phyloP scores from a whole-genome alignment of 1,140 invertebrate species.

The Saccostrea cuccullata region DNA sequence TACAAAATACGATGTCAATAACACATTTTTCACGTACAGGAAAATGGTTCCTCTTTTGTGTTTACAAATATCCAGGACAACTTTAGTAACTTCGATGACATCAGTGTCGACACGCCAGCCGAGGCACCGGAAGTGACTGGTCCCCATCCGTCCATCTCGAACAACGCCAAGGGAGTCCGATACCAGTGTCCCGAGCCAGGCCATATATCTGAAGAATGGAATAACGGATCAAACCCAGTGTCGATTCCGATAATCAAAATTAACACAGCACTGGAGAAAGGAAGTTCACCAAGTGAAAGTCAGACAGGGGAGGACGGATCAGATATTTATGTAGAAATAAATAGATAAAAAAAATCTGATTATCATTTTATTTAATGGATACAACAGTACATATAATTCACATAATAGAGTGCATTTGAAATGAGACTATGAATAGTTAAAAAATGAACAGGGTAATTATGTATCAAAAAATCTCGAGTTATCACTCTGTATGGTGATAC shows the following conservation, averaged over 20 bases:
- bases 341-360: not conserved
- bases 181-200: not conserved
- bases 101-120: not conserved
- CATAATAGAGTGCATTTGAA: too few species aligned
- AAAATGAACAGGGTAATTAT: too few species aligned
- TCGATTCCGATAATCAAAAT: slow-evolving; percentile 8
- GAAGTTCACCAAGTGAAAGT: not conserved
- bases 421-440: too few species aligned
- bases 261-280: not conserved
- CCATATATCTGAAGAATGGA: not conserved
- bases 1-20: not conserved
- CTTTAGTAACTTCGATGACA: slow-evolving; percentile 1
- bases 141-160: not conserved
- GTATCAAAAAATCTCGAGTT: too few species aligned
- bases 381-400: not conserved
- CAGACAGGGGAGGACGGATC: not conserved
- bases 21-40: slow-evolving; percentile 28
- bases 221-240: not conserved
- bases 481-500: too few species aligned
- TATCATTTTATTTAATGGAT: not conserved
- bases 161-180: not conserved
- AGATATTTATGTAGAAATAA: not conserved
- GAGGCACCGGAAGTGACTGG: not conserved
- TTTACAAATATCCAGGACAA: slow-evolving; percentile 33
- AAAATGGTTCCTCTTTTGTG: slow-evolving; percentile 20